phyloP scores from a whole-genome alignment of 2,113 vertebrate species.

The Cyprinodon variegatus region DNA sequence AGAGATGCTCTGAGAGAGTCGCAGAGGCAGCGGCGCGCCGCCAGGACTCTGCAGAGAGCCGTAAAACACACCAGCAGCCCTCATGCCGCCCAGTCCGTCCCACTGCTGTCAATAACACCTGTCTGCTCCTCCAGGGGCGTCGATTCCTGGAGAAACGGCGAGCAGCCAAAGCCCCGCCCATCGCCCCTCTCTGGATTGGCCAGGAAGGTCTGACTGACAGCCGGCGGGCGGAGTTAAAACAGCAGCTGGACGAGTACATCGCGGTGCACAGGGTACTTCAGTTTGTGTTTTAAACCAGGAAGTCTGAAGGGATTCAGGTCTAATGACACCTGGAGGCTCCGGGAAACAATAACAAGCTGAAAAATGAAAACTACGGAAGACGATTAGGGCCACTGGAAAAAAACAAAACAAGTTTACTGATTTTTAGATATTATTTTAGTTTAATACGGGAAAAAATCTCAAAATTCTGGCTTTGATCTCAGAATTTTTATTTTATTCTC shows the following conservation, averaged over 20 bases:
- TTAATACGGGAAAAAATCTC: no score
- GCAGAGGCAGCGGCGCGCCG: conserved; percentile 82
- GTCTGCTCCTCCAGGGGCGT: conserved; percentile 75
- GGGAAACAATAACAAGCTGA: no score
- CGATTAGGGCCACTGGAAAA: no score
- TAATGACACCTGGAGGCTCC: no score
- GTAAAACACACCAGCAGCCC: conserved; percentile 68
- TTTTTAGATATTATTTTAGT: no score
- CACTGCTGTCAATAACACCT: not conserved
- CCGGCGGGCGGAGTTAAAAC: conserved; percentile 82
- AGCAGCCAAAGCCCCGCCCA: conserved; percentile 64
- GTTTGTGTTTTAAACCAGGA: no score
- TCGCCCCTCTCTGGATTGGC: conserved; percentile 77
- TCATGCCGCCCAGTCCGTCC: not conserved
- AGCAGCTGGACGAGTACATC: conserved; percentile 86
- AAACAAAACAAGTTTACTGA: no score
- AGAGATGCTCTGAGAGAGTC: conserved; percentile 76
- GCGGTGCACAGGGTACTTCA: conserved; percentile 78
- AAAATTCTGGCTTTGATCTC: no score
- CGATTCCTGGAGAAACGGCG: conserved; percentile 81
- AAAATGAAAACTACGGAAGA: no score
- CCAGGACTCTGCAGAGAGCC: conserved; percentile 88
- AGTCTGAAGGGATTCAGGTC: no score
- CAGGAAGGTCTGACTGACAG: conserved; percentile 83
- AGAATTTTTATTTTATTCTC: no score